Evolutionary conservation across 2,113 vertebrate species (phyloP), one percentile per base, ranked within the genome.

Genomic region (Antigone vipio): DNA sequence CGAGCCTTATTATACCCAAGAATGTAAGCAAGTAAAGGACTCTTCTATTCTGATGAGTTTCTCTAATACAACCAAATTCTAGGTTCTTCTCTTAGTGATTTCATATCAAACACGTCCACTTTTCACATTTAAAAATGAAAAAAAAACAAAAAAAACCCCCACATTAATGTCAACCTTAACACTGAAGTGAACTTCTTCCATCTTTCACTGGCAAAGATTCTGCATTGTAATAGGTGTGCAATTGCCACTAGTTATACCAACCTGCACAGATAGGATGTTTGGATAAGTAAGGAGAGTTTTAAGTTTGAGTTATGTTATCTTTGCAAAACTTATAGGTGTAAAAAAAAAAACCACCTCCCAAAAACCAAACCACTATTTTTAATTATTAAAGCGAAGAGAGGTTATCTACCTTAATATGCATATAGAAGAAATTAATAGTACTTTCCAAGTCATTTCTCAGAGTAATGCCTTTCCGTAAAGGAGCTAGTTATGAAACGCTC

Each of bases 311-410:
- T 64, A 24, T 24, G 14, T 19, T 74, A 62, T 17, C 10, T 75
- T 72, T 67, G 27, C 44, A 93, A 50, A 6, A 66, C 12, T 66
- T 71, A 18, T 1, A 79, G 15, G 9, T 1, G 12, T 12, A 2
- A 12, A 53, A 42, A 58, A 24, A 32, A 17, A 11, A 50, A 50
- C 16, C 16, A 55, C 15, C 52, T 53, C 16, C 29, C 29, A 60
- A 66, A 40, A 34, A 3, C 2, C 0, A 55, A 55, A 55, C 53
- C 29, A 55, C 13, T 27, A 2, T 0, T 40, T 81, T 40, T 49
- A n/a, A 53, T 47, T 55, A 63, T 13, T 73, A 27, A 59, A 81
- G 14, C 35, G 22, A 83, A 52, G 14, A 35, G 4, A 22, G 4
- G 4, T 34, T 62, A 81, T 52, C 44, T 47, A 73, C 9, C 7